Base-by-base conservation (phyloP, 2,888 invertebrate species). In the Ptilodon capucinus region DNA sequence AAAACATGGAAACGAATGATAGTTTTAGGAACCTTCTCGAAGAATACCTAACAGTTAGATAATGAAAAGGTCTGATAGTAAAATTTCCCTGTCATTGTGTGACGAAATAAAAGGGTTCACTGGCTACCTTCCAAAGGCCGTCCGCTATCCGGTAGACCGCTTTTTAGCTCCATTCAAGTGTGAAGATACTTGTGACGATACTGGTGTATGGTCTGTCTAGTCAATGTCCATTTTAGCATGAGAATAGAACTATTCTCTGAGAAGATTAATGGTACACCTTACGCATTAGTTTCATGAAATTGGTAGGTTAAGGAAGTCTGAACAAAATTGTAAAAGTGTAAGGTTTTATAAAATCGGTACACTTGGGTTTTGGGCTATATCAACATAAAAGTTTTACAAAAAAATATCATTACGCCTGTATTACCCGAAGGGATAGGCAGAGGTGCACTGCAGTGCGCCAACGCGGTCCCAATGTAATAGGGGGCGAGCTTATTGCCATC, bases 1-100 rank as follows among this genome's bases (percentile, higher is more conserved):
- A n/a, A n/a, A n/a, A n/a, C n/a, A 73, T 71, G 67, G 70, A 56
- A 63, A 55, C 71, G 65, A 51, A 48, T 59, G 71, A 66, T 71
- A 68, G 53, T 32, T 7, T 17, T 2, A 8, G 2, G 16, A 14
- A 9, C 34, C 34, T 8, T 28, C 3, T 2, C n/a, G n/a, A 2
- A 28, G 28, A 2, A 3, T 28, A 0, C 2, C 28, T n/a, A 28
- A n/a, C 11, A 28, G 28, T 28, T 11, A n/a, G 28, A 2, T 2
- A n/a, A 28, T 28, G n/a, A 23, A 23, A 23, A 67, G 51, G 53
- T 53, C 60, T 54, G 60, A 71, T 70, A 68, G 60, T 58, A 60
- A 53, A 54, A 36, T 44, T 8, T 36, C 8, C 23, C 35, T 40
- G 41, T 32, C 52, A 45, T 42, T 34, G 23, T 42, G 9, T 28